These are phyloP conservation scores for Cantharis lateralis DNA, from an alignment of 2,888 invertebrate species.

Conservation along the genomic window DNA sequence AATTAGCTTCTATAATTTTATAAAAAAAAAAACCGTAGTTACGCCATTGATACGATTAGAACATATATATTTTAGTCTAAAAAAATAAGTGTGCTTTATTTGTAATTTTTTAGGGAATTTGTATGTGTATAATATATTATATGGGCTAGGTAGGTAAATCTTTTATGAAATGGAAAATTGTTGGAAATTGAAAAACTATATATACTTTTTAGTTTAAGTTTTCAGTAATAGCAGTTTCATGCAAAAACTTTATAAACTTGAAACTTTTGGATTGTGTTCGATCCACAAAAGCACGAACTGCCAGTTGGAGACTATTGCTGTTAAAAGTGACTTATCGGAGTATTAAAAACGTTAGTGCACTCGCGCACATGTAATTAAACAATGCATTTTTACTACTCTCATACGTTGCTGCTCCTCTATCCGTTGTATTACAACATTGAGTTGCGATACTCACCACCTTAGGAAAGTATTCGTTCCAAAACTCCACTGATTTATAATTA, in stretches of 20 bases:
- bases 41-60: not conserved
- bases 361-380: not conserved
- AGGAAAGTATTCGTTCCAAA: slow-evolving; percentile 86
- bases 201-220: not conserved
- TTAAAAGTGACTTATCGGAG: not conserved
- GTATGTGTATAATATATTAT: too few species aligned
- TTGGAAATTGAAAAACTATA: not conserved
- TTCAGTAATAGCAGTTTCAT: not conserved
- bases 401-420: slow-evolving; percentile 20
- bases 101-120: not conserved
- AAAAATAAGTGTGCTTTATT: not conserved
- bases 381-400: not conserved
- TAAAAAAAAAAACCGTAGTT: not conserved
- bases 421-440: slow-evolving; percentile 71
- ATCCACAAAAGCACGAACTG: not conserved
- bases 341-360: not conserved
- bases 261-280: not conserved
- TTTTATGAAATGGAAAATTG: not conserved
- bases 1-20: not conserved
- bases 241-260: not conserved
- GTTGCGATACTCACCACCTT: slow-evolving; percentile 73
- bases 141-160: not conserved
- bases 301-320: not conserved
- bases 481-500: slow-evolving; percentile 77
- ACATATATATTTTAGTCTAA: not conserved